Conservation (phyloP, 2,797 vertebrate genomes). For the Calcarius lapponicus region DNA sequence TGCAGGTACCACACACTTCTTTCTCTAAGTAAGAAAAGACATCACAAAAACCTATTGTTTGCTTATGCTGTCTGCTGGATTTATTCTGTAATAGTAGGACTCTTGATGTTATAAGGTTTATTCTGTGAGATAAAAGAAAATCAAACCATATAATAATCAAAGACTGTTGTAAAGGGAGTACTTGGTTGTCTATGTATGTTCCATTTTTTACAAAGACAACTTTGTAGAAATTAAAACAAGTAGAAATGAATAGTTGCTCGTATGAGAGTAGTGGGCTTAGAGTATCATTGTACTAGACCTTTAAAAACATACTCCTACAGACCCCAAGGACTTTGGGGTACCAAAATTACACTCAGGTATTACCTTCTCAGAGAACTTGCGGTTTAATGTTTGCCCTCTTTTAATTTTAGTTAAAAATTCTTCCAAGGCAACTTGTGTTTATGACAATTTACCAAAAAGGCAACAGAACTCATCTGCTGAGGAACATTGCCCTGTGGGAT, state of each 20-base stretch:
- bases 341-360: neutral
- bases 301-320: neutral
- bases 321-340: neutral
- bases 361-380: neutral
- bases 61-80: neutral
- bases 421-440: conserved; percentile 77
- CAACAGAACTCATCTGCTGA: conserved; percentile 71
- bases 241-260: neutral
- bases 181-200: neutral
- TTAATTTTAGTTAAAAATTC: conserved; percentile 71
- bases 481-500: conserved; percentile 78
- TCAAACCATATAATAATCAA: neutral
- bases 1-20: neutral
- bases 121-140: neutral
- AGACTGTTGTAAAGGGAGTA: neutral
- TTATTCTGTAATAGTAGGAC: neutral
- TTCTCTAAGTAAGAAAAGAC: neutral
- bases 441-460: conserved; percentile 70
- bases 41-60: neutral
- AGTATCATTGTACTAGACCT: neutral
- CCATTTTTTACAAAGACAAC: neutral
- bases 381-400: neutral
- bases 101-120: neutral
- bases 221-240: neutral
- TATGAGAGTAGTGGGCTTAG: neutral